Conservation (phyloP, 2,888 invertebrate species). For the Dastarcus helophoroides region DNA sequence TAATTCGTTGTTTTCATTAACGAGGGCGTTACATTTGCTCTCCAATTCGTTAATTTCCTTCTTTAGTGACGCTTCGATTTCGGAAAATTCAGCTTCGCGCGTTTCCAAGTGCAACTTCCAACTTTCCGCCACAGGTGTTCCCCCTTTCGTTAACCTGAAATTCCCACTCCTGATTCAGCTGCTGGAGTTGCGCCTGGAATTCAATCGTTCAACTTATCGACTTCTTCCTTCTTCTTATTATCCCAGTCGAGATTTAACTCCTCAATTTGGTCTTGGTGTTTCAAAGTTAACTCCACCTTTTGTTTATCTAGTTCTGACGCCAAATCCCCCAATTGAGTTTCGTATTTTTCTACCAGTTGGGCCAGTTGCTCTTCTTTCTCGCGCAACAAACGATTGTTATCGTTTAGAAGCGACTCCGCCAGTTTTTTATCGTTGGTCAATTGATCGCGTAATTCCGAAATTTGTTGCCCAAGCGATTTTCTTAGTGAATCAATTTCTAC, state of each 20-base stretch:
- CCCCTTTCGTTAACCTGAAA: constrained; percentile 54
- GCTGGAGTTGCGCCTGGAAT: too few species aligned
- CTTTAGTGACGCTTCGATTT: constrained; percentile 41
- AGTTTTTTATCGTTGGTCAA: too few species aligned
- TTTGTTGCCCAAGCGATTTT: too few species aligned
- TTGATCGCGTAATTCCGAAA: too few species aligned
- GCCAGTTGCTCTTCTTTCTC: constrained; percentile 13
- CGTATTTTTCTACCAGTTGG: constrained; percentile 18
- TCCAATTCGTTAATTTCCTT: constrained; percentile 42
- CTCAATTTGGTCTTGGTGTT: constrained; percentile 11
- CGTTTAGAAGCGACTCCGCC: too few species aligned
- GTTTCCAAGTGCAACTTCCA: constrained; percentile 58
- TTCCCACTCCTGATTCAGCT: constrained; percentile 28
- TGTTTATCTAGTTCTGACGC: constrained; percentile 18
- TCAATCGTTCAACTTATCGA: too few species aligned
- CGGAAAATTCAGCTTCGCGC: constrained; percentile 50
- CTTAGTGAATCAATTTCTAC: too few species aligned
- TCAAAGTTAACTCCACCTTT: constrained; percentile 8
- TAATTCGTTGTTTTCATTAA: constrained; percentile 35
- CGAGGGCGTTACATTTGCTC: constrained; percentile 31
- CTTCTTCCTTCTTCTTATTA: constrained; percentile 8
- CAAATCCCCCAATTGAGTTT: constrained; percentile 20
- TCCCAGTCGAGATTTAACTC: constrained; percentile 14
- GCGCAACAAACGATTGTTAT: too few species aligned
- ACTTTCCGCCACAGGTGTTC: constrained; percentile 54